Conservation (phyloP, 2,113 vertebrate species). For the Rhabdornis inornatus region DNA sequence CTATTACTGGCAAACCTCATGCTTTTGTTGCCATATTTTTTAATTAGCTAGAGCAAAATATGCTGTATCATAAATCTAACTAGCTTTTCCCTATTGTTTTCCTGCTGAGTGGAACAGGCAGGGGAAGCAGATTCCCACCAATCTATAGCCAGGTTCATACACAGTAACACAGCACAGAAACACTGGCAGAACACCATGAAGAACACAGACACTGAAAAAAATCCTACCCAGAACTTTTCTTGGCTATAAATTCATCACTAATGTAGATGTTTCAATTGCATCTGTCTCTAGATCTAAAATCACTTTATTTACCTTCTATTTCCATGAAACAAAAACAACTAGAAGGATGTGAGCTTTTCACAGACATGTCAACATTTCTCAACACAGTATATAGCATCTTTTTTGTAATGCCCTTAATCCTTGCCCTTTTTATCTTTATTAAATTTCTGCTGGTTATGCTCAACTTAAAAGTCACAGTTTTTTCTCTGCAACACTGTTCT, state of each 20-base stretch:
- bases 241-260: background rate
- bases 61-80: rapidly evolving
- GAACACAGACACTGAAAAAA: background rate
- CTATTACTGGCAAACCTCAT: background rate
- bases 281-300: background rate
- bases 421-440: background rate
- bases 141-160: background rate
- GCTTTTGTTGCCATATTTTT: background rate
- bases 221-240: background rate
- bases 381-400: background rate
- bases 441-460: background rate
- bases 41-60: background rate
- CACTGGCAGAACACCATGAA: rapidly evolving
- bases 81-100: background rate
- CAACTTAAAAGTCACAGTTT: background rate
- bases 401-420: background rate
- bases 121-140: background rate
- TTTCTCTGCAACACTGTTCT: background rate
- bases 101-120: background rate
- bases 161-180: background rate
- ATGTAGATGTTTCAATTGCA: background rate
- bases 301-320: background rate
- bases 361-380: background rate
- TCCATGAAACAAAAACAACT: background rate
- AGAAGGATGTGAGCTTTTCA: background rate